Percentiles rank a stretch among this genome's conserved stretches.
phyloP scores from a whole-genome alignment of 2,888 invertebrate species.

The Drosophila nigricruria region DNA sequence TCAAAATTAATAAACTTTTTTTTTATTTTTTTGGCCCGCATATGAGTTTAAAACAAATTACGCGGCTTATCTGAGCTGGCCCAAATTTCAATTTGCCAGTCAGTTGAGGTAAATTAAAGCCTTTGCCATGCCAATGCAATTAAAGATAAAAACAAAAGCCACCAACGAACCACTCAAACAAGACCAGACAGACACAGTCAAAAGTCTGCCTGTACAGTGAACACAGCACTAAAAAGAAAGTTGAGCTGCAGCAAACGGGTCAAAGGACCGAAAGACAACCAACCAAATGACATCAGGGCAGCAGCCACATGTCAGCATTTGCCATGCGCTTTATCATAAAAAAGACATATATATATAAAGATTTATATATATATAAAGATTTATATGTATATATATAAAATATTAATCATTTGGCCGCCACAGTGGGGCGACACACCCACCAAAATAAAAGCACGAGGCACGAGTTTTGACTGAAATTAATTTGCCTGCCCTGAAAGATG shows the following conservation, averaged over 20 bases:
- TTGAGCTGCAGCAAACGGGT: constrained; percentile 29
- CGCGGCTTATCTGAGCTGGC: constrained; percentile 73
- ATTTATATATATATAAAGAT: constrained; percentile 11
- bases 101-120: constrained; percentile 72
- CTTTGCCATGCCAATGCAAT: constrained; percentile 69
- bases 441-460: constrained; percentile 43
- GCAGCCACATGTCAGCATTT: constrained; percentile 44
- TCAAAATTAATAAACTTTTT: constrained; percentile 43
- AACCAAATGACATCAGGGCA: constrained; percentile 40
- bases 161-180: constrained; percentile 37
- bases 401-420: constrained; percentile 65
- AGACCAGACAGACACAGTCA: neutral
- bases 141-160: constrained; percentile 66
- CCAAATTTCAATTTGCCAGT: constrained; percentile 78
- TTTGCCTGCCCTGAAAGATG: constrained; percentile 66
- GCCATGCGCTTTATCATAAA: constrained; percentile 39
- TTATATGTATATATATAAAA: constrained; percentile 26
- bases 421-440: constrained; percentile 62
- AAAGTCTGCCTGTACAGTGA: neutral
- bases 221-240: constrained; percentile 53
- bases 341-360: neutral
- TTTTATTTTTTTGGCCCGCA: constrained; percentile 7
- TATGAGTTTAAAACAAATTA: constrained; percentile 61
- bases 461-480: constrained; percentile 74
- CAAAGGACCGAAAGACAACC: constrained; percentile 40